These are phyloP conservation scores for Nineta flava DNA, from an alignment of 2,888 invertebrate species.

Conservation along the genomic window DNA sequence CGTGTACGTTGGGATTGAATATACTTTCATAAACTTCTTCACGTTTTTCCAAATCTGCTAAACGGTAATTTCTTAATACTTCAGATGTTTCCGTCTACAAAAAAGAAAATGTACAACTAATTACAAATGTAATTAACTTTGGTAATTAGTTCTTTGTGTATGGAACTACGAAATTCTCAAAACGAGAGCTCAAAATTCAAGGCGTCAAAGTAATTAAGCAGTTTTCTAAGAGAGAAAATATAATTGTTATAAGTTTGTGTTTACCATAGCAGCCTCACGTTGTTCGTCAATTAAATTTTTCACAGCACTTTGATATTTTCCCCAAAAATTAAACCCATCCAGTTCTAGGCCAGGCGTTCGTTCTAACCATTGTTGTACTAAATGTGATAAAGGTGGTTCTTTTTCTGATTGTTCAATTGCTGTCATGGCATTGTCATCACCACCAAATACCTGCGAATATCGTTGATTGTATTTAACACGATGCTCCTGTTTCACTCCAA, in stretches of 20 bases:
- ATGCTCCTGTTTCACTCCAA: constrained; percentile 64
- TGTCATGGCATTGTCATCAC: constrained; percentile 40
- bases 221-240: too few relatives aligned
- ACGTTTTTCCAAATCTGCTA: constrained; percentile 61
- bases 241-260: neutral
- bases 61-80: constrained; percentile 42
- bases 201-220: too few relatives aligned
- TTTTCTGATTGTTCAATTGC: constrained; percentile 51
- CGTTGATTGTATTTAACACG: constrained; percentile 89
- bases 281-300: constrained; percentile 54
- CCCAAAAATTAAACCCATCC: constrained; percentile 86
- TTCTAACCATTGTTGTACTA: constrained; percentile 88
- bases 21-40: constrained; percentile 79
- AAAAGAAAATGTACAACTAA: constrained; percentile 1
- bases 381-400: constrained; percentile 68
- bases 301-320: constrained; percentile 66
- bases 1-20: constrained; percentile 71
- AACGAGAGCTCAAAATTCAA: too few relatives aligned
- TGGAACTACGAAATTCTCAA: too few relatives aligned
- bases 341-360: constrained; percentile 82
- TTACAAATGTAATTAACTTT: too few relatives aligned
- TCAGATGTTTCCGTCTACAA: constrained; percentile 42
- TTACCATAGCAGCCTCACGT: constrained; percentile 43
- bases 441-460: constrained; percentile 73
- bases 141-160: too few relatives aligned